Conservation (phyloP, 2,888 invertebrate genomes). For the Amphipoea lucens region DNA sequence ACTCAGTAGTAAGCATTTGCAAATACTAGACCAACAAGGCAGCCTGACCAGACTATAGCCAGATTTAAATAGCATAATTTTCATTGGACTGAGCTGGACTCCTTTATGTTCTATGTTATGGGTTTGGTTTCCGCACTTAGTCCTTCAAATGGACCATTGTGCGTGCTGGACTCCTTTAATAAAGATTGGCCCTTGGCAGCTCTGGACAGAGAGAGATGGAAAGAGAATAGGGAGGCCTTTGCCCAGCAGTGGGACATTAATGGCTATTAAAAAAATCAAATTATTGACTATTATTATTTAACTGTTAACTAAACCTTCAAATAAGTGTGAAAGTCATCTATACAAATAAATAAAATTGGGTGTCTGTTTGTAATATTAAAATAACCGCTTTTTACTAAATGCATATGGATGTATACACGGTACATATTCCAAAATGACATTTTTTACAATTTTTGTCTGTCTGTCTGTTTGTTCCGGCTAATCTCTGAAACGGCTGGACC, state of each 20-base stretch:
- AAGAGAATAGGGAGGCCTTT: background rate
- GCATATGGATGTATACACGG: no score
- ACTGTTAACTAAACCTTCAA: background rate
- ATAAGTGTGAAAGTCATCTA: constrained; percentile 18
- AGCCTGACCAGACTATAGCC: background rate
- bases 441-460: no score
- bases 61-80: background rate
- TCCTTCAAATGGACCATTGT: no score
- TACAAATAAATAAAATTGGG: no score
- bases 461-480: no score
- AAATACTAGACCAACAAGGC: background rate
- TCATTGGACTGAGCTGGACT: background rate
- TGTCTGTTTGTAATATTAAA: no score
- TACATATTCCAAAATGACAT: no score
- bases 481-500: no score
- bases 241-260: background rate
- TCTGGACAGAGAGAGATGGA: background rate
- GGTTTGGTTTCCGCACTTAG: no score
- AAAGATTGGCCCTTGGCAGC: background rate
- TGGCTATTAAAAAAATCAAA: background rate
- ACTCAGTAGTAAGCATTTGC: background rate
- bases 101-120: no score
- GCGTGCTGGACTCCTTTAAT: background rate
- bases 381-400: no score
- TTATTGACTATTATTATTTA: background rate